phyloP scores from a whole-genome alignment of 2,113 vertebrate species.

The Aegotheles bennettii region DNA sequence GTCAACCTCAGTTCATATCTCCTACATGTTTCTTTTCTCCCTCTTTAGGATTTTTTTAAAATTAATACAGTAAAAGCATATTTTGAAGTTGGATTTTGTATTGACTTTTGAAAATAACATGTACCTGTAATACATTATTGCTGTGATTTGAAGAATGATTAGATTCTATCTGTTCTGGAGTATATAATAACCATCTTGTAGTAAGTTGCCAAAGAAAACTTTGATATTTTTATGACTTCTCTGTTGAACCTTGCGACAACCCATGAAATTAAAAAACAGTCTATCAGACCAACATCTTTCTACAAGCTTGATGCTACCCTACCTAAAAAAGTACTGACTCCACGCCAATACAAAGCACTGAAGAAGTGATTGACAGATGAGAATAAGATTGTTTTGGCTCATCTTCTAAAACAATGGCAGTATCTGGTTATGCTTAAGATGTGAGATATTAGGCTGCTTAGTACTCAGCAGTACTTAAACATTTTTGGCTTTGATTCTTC shows the following conservation, averaged over 20 bases:
- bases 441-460: background rate
- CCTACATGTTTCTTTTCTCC: background rate
- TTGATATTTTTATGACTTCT: background rate
- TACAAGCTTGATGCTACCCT: background rate
- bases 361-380: background rate
- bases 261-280: background rate
- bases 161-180: background rate
- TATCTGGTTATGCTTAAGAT: background rate
- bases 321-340: background rate
- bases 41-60: background rate
- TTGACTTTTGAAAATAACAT: background rate
- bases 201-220: background rate
- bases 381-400: background rate
- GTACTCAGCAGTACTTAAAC: background rate
- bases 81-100: background rate
- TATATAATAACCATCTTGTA: background rate
- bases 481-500: background rate
- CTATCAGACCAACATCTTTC: background rate
- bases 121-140: background rate
- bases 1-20: background rate
- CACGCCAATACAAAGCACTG: background rate
- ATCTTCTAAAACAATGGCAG: background rate
- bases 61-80: background rate
- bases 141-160: background rate
- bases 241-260: background rate